A percentile compares a stretch with the other conserved stretches of the same genome.
Conservation (phyloP, 1,140 invertebrate genomes). For the Drosophila nigromelanica region DNA sequence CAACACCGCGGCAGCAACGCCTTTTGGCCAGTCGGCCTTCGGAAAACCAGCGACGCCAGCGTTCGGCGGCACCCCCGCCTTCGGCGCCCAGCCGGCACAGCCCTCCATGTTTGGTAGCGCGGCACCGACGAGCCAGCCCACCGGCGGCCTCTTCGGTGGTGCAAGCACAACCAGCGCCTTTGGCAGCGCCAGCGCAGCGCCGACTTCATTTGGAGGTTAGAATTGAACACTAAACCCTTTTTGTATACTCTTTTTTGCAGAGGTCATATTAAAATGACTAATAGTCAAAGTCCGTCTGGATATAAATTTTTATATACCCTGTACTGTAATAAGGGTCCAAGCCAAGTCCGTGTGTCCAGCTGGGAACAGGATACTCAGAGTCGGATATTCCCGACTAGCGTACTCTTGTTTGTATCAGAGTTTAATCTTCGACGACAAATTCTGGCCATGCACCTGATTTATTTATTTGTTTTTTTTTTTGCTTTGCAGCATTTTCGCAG, state of each 20-base stretch:
- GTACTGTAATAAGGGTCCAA: too few relatives aligned
- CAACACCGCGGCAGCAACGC: slow-evolving; percentile 62
- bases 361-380: too few relatives aligned
- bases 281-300: too few relatives aligned
- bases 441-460: neutral
- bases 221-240: slow-evolving; percentile 31
- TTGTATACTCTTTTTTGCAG: neutral
- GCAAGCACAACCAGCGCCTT: slow-evolving; percentile 84
- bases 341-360: too few relatives aligned
- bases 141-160: slow-evolving; percentile 84
- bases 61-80: slow-evolving; percentile 76
- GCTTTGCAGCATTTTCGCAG: slow-evolving; percentile 66
- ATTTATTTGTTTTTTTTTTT: neutral
- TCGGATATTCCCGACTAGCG: too few relatives aligned
- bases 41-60: slow-evolving; percentile 81
- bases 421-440: too few relatives aligned
- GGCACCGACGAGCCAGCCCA: slow-evolving; percentile 74
- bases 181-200: slow-evolving; percentile 84
- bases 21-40: slow-evolving; percentile 76
- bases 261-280: too few relatives aligned
- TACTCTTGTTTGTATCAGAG: too few relatives aligned
- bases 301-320: too few relatives aligned
- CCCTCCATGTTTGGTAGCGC: slow-evolving; percentile 84
- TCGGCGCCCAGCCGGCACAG: slow-evolving; percentile 74
- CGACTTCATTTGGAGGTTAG: slow-evolving; percentile 84